These are phyloP conservation scores for Brachionus angularis DNA, from an alignment of 1,140 invertebrate genomes.

Conservation along the genomic window DNA sequence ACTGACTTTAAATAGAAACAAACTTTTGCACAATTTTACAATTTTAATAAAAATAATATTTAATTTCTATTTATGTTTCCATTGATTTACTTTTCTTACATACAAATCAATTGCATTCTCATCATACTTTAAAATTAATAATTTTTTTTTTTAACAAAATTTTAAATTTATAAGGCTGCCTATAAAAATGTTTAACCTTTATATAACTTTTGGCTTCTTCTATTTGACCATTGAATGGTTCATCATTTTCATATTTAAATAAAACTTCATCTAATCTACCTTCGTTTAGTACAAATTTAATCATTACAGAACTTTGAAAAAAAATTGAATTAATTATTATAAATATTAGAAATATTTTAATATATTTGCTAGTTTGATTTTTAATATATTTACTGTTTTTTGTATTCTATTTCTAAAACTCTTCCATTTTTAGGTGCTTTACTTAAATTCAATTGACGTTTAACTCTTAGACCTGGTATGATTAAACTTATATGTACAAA, in stretches of 20 bases:
- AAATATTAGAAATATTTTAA: not conserved
- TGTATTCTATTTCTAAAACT: not conserved
- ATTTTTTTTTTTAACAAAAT: no score
- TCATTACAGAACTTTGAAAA: not conserved
- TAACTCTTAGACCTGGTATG: slow-evolving; percentile 2
- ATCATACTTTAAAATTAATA: not conserved
- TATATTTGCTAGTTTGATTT: no score
- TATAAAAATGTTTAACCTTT: slow-evolving; percentile 18
- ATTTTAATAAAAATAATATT: no score
- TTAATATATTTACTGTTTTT: slow-evolving; percentile 3
- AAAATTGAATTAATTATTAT: not conserved
- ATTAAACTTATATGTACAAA: slow-evolving; percentile 26
- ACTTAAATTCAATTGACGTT: not conserved
- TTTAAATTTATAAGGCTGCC: no score
- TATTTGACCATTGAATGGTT: slow-evolving; percentile 21
- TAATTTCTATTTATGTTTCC: no score
- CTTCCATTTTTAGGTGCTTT: not conserved
- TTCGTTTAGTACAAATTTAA: slow-evolving; percentile 34
- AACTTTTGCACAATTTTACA: no score
- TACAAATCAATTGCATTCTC: slow-evolving; percentile 37
- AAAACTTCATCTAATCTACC: not conserved
- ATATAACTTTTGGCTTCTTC: slow-evolving; percentile 31
- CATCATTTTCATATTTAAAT: slow-evolving; percentile 4
- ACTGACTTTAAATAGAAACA: no score
- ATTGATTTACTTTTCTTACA: slow-evolving; percentile 16